Percentiles rank a stretch among this genome's conserved stretches.
phyloP scores from a whole-genome alignment of 2,113 vertebrate species.

The Plestiodon gilberti region DNA sequence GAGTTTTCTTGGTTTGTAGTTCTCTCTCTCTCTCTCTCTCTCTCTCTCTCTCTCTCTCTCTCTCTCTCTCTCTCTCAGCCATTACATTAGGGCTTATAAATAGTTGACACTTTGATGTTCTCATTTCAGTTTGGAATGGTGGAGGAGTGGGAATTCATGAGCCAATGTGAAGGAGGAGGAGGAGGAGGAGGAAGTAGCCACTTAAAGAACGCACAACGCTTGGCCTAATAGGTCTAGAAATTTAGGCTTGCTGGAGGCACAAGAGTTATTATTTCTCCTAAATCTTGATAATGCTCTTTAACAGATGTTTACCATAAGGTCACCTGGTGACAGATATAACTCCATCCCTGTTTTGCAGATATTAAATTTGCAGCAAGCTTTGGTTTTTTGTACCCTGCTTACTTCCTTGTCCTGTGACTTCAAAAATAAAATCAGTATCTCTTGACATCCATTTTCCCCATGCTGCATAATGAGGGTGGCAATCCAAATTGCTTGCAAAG shows the following conservation, averaged over 20 bases:
- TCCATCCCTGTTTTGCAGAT: background rate
- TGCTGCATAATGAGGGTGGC: too few relatives aligned
- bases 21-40: too few relatives aligned
- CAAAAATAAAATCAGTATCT: background rate
- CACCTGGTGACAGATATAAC: background rate
- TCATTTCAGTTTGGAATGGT: background rate
- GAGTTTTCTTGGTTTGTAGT: background rate
- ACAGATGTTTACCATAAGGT: background rate
- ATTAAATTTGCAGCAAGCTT: background rate
- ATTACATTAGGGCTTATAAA: background rate
- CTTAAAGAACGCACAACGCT: background rate
- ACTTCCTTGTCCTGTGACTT: background rate
- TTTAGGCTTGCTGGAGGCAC: background rate
- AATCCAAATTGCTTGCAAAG: background rate
- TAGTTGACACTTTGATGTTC: background rate
- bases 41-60: too few relatives aligned
- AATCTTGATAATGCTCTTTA: background rate
- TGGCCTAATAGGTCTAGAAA: background rate
- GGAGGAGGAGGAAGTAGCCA: background rate
- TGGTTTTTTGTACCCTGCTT: background rate
- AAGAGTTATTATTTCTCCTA: background rate
- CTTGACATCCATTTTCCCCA: too few relatives aligned
- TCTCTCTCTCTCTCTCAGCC: background rate
- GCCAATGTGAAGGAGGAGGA: too few relatives aligned
- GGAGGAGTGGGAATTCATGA: background rate